Evolutionary conservation across 2,888 invertebrate genomes (phyloP).

Genomic region (Petrolisthes manimaculis): DNA sequence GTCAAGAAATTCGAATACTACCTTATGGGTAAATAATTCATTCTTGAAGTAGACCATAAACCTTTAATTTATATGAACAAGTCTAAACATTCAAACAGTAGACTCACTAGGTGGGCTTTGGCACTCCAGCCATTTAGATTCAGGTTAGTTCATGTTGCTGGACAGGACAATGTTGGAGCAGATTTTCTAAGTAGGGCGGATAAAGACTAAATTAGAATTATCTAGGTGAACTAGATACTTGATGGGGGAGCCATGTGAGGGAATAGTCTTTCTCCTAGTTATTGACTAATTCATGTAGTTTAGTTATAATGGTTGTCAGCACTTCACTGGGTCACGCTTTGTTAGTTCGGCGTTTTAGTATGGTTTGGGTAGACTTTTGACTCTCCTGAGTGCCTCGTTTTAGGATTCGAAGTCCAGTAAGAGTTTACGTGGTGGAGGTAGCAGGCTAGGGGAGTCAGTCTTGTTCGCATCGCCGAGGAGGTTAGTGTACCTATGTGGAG

Average conservation of each 20-base stretch:
- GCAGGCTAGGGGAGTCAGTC: too few relatives aligned
- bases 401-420: too few relatives aligned
- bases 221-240: neutral
- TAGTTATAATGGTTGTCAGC: too few relatives aligned
- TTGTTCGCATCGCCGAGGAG: too few relatives aligned
- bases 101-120: constrained; percentile 22
- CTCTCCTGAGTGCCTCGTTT: too few relatives aligned
- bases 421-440: too few relatives aligned
- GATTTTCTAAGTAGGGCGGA: constrained; percentile 23
- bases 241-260: neutral
- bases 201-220: neutral
- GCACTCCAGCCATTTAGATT: constrained; percentile 26
- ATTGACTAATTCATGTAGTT: too few relatives aligned
- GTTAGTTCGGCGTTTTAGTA: too few relatives aligned
- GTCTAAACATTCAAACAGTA: neutral
- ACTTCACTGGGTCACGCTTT: too few relatives aligned
- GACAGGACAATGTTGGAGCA: constrained; percentile 16
- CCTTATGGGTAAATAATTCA: neutral
- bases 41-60: constrained; percentile 24
- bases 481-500: too few relatives aligned
- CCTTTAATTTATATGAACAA: constrained; percentile 12
- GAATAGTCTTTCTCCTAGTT: too few relatives aligned
- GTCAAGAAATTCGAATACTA: constrained; percentile 8
- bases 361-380: too few relatives aligned
- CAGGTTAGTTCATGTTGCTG: constrained; percentile 24